Base-by-base conservation (phyloP, 2,797 vertebrate species). In the Pseudomugil tenellus region DNA sequence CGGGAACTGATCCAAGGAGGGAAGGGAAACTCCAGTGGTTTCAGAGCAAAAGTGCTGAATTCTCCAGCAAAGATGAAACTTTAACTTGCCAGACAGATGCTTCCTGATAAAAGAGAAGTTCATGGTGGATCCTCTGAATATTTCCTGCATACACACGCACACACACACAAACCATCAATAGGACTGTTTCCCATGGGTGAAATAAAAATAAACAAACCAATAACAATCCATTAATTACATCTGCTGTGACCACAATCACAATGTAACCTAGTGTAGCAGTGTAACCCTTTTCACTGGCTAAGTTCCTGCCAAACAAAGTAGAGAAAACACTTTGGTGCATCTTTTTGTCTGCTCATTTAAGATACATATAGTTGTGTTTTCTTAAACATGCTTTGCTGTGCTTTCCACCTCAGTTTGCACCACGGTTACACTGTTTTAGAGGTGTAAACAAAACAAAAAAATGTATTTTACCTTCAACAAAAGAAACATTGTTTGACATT, bases 31-130 rank as follows among this genome's bases (percentile, higher is more conserved):
- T 23, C 34, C 37, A 4, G 56, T 41, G 54, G 81, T 46, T 58
- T 26, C 64, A 74, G 26, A 70, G 70, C 63, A 74, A 79, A 86
- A 77, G 39, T 62, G 76, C 65, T 73, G 68, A 77, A 53, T 63
- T 28, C 6, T 43, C 39, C 48, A 63, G 37, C 62, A 37, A 39
- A n/a, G 17, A 21, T 6, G 73, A 63, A 84, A 72, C 76, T 79
- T 73, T 58, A 63, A 79, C 79, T 70, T 25, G 0, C 49, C 8
- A 16, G 39, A 64, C 87, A 84, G 84, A 84, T 74, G 86, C 77
- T 88, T 90, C 86, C 89, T 79, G 83, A 63, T 61, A 54, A 28
- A 70, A 35, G 0, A 2, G 58, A 58, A 43, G 71, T 76, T 90
- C 74, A 79, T 74, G 74, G 63, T 71, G 81, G 70, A 73, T 51